Evolutionary conservation across 2,113 vertebrate genomes (phyloP), one percentile per base, ranked within the genome.

Genomic region (Silurus glanis): DNA sequence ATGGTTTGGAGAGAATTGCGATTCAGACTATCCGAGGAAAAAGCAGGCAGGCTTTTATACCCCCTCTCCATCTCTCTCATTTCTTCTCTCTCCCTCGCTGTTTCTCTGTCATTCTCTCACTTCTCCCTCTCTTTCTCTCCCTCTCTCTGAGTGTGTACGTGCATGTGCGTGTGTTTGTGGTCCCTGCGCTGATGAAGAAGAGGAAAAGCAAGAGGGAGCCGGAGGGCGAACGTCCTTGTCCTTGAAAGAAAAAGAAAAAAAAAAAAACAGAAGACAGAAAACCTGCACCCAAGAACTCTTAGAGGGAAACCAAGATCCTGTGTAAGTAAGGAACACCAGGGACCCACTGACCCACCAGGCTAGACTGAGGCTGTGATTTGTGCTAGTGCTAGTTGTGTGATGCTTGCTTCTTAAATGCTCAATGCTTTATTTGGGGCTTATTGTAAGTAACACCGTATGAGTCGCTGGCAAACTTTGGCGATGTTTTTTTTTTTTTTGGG

Each of bases 231-330:
- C 94, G 95, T 97, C 92, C 86, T 97, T 97, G 97, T 97, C 97
- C 97, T 98, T 98, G 97, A 98, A 91, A 98, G 59, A 80, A 51
- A 53, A 4, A 62, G 6, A 59, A 25, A 74, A 96, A 72, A 82
- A 66, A 82, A 83, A 83, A 51, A 28, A 8, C 66, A 83, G 82
- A 83, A 86, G 81, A 59, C 58, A 66, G 80, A 76, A 78, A 83
- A 86, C 55, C 96, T 97, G 97, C 97, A 98, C 95, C 96, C 85
- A 55, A 92, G 96, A 98, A 98, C 96, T 98, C 97, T 97, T 96
- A 96, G 96, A 97, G 97, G 96, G 96, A 93, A 95, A 96, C 96
- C 94, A 94, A 96, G 92, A 95, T 96, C 97, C 94, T 93, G 94
- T 95, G 97, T 99, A 95, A 98, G 98, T 99, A 98, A 92, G 93